phyloP scores from a whole-genome alignment of 2,113 vertebrate species.

The Eptesicus fuscus region DNA sequence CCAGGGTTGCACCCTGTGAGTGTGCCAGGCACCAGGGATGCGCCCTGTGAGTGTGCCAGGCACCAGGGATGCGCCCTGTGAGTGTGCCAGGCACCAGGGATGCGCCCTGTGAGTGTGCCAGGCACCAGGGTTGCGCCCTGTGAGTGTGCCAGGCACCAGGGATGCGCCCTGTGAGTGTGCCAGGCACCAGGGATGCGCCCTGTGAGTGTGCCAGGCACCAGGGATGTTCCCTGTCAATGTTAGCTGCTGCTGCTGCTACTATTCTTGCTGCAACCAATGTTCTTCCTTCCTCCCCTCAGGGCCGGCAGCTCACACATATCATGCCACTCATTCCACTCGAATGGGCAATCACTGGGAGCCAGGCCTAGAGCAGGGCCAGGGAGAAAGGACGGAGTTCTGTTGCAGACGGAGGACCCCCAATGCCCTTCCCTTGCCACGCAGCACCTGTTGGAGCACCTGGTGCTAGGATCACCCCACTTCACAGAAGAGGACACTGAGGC shows the following conservation, averaged over 20 bases:
- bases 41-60: too few species aligned
- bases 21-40: too few species aligned
- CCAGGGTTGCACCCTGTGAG: neutral
- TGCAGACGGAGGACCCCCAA: accelerated
- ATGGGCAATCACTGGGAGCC: neutral
- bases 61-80: too few species aligned
- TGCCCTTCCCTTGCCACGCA: accelerated
- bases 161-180: too few species aligned
- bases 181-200: too few species aligned
- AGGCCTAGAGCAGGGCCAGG: neutral
- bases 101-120: too few species aligned
- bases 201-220: too few species aligned
- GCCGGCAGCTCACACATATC: neutral
- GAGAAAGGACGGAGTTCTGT: neutral
- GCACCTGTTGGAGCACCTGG: neutral
- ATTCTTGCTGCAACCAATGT: accelerated
- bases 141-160: too few species aligned
- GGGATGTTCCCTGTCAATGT: neutral
- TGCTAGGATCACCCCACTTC: neutral
- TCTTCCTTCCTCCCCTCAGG: accelerated
- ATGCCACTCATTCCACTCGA: accelerated
- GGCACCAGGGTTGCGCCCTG: too few species aligned
- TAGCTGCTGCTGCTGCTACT: neutral
- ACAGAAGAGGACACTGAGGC: neutral
- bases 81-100: too few species aligned